These are phyloP conservation scores for Azorinus chamasolen DNA, from an alignment of 2,888 invertebrate species.

Conservation along the genomic window DNA sequence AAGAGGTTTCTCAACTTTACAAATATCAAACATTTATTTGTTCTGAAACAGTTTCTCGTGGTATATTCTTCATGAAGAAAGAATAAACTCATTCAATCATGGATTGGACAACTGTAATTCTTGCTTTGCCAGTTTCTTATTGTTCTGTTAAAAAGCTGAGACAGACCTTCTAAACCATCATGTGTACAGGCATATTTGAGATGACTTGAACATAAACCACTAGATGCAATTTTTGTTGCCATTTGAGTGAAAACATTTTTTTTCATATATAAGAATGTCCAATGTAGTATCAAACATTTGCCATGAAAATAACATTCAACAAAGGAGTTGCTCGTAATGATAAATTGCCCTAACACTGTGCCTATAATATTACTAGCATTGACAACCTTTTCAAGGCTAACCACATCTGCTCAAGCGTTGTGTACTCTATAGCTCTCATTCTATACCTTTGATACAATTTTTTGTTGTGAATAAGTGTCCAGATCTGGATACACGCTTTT, in stretches of 20 bases:
- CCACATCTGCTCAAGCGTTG: conserved; percentile 22
- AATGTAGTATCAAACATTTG: not conserved
- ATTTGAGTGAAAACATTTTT: not conserved
- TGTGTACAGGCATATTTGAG: not conserved
- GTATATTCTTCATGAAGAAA: not conserved
- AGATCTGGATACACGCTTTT: not conserved
- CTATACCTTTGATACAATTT: not conserved
- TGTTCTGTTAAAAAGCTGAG: conserved; percentile 3
- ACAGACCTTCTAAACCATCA: conserved; percentile 4
- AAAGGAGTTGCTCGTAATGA: not conserved
- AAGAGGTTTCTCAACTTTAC: no score
- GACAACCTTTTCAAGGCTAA: conserved; percentile 7
- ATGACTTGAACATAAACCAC: conserved; percentile 12
- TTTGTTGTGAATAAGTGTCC: not conserved
- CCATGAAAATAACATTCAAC: not conserved
- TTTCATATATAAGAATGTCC: not conserved
- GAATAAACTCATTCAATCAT: conserved; percentile 11
- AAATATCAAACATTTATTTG: no score
- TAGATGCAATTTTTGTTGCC: conserved; percentile 10
- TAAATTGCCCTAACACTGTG: not conserved
- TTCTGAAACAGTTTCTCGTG: no score
- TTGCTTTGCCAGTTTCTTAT: not conserved
- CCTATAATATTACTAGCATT: not conserved
- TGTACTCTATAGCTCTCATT: conserved; percentile 12
- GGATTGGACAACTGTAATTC: not conserved